These are phyloP conservation scores for Amblyjoppa proteus DNA, from an alignment of 2,888 invertebrate genomes.

Conservation along the genomic window DNA sequence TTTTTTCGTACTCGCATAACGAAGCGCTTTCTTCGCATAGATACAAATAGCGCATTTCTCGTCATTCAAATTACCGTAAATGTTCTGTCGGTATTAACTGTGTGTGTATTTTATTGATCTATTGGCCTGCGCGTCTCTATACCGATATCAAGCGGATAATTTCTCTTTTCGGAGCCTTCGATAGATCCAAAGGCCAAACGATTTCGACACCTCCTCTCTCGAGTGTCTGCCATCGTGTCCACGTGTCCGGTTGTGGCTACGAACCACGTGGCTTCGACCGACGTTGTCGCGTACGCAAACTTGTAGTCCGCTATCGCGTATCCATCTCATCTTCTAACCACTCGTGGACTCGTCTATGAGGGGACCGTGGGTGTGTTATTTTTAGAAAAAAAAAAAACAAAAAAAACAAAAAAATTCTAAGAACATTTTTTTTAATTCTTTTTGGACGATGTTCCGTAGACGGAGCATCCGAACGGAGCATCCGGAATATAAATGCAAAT, in stretches of 20 bases:
- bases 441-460: too few relatives aligned
- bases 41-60: background rate
- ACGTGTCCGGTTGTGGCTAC: background rate
- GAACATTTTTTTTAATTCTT: too few relatives aligned
- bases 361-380: background rate
- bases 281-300: background rate
- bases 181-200: background rate
- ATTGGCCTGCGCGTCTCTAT: background rate
- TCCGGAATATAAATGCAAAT: too few relatives aligned
- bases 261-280: background rate
- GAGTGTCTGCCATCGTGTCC: background rate
- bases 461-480: too few relatives aligned
- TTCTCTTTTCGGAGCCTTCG: background rate
- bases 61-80: background rate
- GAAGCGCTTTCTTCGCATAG: background rate
- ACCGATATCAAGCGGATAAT: background rate
- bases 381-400: too few relatives aligned
- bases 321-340: background rate
- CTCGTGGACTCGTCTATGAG: background rate
- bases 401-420: too few relatives aligned
- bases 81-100: background rate
- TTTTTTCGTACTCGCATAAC: background rate
- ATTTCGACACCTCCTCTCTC: background rate
- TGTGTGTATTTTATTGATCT: background rate
- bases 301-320: background rate